These are phyloP conservation scores for Maniola hyperantus DNA, from an alignment of 2,888 invertebrate species.

Conservation along the genomic window DNA sequence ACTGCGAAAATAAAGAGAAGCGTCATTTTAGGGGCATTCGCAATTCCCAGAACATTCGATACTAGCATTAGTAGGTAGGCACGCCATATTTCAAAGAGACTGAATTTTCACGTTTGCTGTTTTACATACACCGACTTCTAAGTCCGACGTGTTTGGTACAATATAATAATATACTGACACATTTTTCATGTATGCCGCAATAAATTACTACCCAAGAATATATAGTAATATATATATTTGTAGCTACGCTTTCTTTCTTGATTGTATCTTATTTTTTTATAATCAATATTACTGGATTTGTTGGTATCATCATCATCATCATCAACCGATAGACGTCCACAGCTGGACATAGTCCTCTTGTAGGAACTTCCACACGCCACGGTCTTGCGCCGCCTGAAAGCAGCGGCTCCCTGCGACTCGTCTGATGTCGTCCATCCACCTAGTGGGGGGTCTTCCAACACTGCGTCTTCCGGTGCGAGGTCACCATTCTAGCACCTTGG, in stretches of 20 bases:
- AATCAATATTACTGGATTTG: too few species aligned
- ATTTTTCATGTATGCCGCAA: background rate
- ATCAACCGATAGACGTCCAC: too few species aligned
- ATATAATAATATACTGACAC: background rate
- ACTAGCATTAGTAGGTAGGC: conserved; percentile 6
- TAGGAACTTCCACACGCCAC: too few species aligned
- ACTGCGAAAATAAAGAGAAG: background rate
- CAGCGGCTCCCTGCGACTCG: too few species aligned
- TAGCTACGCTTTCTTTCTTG: background rate
- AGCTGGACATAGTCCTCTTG: too few species aligned
- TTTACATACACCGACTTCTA: conserved; percentile 3
- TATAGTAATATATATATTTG: background rate
- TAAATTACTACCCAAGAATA: background rate
- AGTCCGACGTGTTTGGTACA: background rate
- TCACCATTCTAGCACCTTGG: too few species aligned
- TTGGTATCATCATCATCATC: too few species aligned
- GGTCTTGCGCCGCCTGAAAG: too few species aligned
- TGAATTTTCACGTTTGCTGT: conserved; percentile 2
- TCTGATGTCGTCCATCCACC: too few species aligned
- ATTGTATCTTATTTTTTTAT: too few species aligned
- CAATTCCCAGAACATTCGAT: conserved; percentile 17
- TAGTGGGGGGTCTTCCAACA: too few species aligned
- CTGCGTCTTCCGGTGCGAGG: too few species aligned
- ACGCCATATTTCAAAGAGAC: conserved; percentile 17
- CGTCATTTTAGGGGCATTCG: conserved; percentile 8